Conservation (phyloP, 2,797 vertebrate genomes). For the Sebastes trivittatus region DNA sequence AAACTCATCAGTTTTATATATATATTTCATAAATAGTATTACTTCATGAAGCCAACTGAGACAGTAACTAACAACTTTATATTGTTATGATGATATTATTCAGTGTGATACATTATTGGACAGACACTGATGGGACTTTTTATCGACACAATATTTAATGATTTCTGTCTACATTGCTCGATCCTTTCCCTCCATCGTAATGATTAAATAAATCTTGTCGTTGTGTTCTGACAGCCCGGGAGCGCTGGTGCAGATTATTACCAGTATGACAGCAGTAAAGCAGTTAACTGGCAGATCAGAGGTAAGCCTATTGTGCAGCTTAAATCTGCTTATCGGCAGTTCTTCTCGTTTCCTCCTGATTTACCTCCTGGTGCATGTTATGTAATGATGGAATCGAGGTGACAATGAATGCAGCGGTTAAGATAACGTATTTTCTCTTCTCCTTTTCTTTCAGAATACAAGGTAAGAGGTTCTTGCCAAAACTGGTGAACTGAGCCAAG, state of each 20-base stretch:
- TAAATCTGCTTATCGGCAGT: conserved; percentile 1
- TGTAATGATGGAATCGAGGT: background rate
- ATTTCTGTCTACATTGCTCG: background rate
- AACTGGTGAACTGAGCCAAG: background rate
- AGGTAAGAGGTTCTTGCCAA: conserved; percentile 83
- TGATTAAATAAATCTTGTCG: background rate
- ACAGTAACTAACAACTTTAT: background rate
- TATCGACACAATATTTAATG: background rate
- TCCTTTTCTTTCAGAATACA: conserved; percentile 90
- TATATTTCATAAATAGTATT: too few relatives aligned
- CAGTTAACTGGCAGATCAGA: conserved; percentile 96
- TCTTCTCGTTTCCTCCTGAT: conserved; percentile 10
- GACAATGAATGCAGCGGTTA: background rate
- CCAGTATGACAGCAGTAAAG: conserved; percentile 93
- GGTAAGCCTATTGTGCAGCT: conserved; percentile 70
- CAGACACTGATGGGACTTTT: background rate
- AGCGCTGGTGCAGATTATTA: conserved; percentile 90
- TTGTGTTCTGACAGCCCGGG: conserved; percentile 84
- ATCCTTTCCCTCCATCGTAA: background rate
- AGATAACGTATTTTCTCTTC: background rate
- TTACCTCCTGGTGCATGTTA: background rate
- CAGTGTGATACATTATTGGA: background rate
- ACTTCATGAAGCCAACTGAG: background rate
- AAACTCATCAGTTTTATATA: conserved; percentile 24
- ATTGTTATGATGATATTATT: background rate